phyloP scores from a whole-genome alignment of 1,140 invertebrate species.

The Drosophila ogumai region DNA sequence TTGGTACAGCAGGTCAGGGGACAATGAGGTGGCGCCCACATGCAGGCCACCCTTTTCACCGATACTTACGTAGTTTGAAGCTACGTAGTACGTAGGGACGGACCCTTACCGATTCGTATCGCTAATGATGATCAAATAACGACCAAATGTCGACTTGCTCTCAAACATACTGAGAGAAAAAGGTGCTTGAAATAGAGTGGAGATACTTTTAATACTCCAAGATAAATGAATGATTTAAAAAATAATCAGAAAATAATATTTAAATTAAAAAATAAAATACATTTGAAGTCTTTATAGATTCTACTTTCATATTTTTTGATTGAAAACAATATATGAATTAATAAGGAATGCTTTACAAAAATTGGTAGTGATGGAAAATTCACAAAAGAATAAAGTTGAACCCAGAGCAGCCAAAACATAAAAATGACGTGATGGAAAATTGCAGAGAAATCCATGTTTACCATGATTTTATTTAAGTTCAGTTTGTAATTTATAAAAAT shows the following conservation, averaged over 20 bases:
- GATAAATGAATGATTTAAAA: neutral
- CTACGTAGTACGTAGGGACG: slow-evolving; percentile 9
- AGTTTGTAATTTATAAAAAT: neutral
- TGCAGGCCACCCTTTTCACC: slow-evolving; percentile 39
- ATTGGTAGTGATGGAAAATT: too few species aligned
- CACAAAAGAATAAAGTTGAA: too few species aligned
- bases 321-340: too few species aligned
- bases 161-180: slow-evolving; percentile 10
- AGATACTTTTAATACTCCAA: neutral
- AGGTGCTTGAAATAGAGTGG: neutral
- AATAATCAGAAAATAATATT: too few species aligned
- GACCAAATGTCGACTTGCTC: slow-evolving; percentile 59
- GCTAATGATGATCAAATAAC: slow-evolving; percentile 83
- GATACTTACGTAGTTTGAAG: slow-evolving; percentile 15
- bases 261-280: too few species aligned
- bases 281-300: too few species aligned
- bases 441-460: too few species aligned
- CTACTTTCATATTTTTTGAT: too few species aligned
- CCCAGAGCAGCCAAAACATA: too few species aligned
- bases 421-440: too few species aligned
- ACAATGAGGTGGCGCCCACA: slow-evolving; percentile 53
- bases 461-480: too few species aligned
- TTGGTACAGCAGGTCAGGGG: slow-evolving; percentile 2
- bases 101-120: slow-evolving; percentile 66
- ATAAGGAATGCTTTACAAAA: too few species aligned